phyloP scores from a whole-genome alignment of 2,797 vertebrate species.

The Salmo trutta region DNA sequence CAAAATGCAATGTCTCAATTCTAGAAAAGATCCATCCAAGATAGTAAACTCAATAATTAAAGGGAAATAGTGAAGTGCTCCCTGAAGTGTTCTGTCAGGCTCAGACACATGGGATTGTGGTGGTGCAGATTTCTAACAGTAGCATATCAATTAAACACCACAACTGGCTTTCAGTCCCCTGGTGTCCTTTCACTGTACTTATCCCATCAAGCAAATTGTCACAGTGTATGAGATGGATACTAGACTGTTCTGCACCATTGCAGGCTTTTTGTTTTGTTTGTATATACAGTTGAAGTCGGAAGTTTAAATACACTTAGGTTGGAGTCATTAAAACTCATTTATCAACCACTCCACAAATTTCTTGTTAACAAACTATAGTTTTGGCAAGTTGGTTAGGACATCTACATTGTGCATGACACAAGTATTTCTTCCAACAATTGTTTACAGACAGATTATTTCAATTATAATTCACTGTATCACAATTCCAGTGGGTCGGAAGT shows the following conservation, averaged over 20 bases:
- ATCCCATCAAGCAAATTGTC: background rate
- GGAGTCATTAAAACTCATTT: too few species aligned
- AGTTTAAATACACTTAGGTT: too few species aligned
- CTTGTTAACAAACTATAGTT: too few species aligned
- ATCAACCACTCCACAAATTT: too few species aligned
- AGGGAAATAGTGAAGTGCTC: background rate
- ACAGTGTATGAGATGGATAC: background rate
- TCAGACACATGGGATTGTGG: background rate
- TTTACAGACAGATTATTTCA: too few species aligned
- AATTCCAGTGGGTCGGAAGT: too few species aligned
- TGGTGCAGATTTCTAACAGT: background rate
- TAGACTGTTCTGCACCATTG: background rate
- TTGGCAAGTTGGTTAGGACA: too few species aligned
- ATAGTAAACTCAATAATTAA: background rate
- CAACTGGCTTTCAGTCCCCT: background rate
- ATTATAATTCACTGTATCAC: too few species aligned
- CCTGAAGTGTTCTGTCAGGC: background rate
- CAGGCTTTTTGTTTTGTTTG: constrained; percentile 3
- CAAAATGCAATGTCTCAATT: background rate
- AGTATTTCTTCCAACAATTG: too few species aligned
- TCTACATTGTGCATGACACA: too few species aligned
- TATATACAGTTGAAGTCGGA: too few species aligned
- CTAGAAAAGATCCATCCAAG: background rate
- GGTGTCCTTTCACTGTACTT: background rate
- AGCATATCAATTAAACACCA: background rate